Base-by-base conservation (phyloP, 2,113 vertebrate species). In the Sturnus vulgaris region DNA sequence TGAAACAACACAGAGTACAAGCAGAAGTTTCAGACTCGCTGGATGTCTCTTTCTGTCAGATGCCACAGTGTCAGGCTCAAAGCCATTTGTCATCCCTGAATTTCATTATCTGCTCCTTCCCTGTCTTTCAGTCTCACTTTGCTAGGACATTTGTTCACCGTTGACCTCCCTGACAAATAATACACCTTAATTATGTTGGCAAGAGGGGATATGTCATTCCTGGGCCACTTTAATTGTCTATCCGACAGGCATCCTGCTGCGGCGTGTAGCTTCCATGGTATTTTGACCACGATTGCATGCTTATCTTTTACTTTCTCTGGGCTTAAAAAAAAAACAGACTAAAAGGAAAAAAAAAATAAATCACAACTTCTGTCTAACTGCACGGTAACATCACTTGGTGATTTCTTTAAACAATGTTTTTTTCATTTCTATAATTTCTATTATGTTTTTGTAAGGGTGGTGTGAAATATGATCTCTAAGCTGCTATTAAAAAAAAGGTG, bases 121-220 rank as follows among this genome's bases (percentile, higher is more conserved):
- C 98, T 98, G 98, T 98, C 97, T 98, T 98, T 98, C 98, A 98
- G 98, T 98, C 98, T 98, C 98, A 98, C 98, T 98, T 98, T 98
- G 98, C 98, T 97, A 98, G 98, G 98, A 99, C 97, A 98, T 99
- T 99, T 99, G 99, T 99, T 99, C 99, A 99, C 98, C 97, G 97
- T 98, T 99, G 99, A 99, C 99, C 99, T 98, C 98, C 95, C 98
- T 99, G 99, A 99, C 99, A 99, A 98, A 98, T 98, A 98, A 99
- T 98, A 98, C 98, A 99, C 99, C 99, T 99, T 99, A 99, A 99
- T 99, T 99, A 99, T 99, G 99, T 99, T 98, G 98, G 98, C 97
- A 97, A 98, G 97, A 98, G 98, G 98, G 98, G 97, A 98, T 98
- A 98, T 99, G 99, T 98, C 98, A 98, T 98, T 98, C 98, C 97